These are phyloP conservation scores for Thalassarche chlororhynchos DNA, from an alignment of 2,113 vertebrate genomes.

Conservation along the genomic window DNA sequence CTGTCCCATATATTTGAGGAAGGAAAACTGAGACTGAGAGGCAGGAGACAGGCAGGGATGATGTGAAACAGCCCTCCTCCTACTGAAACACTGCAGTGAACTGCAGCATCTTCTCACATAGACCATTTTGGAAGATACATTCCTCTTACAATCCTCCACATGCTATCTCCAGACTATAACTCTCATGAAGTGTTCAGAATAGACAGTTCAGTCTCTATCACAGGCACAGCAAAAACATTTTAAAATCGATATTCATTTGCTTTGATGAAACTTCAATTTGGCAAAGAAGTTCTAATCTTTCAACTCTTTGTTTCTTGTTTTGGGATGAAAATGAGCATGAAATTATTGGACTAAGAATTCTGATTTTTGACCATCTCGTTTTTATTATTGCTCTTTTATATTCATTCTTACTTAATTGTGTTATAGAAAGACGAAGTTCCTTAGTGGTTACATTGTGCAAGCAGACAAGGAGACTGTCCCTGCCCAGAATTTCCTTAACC, in stretches of 20 bases:
- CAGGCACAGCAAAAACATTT: background rate
- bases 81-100: background rate
- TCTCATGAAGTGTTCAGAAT: background rate
- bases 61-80: background rate
- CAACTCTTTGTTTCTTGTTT: background rate
- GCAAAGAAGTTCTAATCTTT: background rate
- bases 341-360: background rate
- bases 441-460: background rate
- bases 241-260: background rate
- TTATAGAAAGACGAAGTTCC: background rate
- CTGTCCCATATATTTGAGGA: background rate
- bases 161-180: background rate
- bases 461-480: background rate
- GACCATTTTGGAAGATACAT: background rate
- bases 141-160: background rate
- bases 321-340: background rate
- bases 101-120: background rate
- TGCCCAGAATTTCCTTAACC: background rate
- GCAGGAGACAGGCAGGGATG: background rate
- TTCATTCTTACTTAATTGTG: background rate
- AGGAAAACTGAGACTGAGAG: background rate
- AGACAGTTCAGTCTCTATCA: background rate
- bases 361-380: background rate
- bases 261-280: background rate
- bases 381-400: background rate